Evolutionary conservation across 2,888 invertebrate genomes (phyloP).

Genomic region (Orthosia gracilis): DNA sequence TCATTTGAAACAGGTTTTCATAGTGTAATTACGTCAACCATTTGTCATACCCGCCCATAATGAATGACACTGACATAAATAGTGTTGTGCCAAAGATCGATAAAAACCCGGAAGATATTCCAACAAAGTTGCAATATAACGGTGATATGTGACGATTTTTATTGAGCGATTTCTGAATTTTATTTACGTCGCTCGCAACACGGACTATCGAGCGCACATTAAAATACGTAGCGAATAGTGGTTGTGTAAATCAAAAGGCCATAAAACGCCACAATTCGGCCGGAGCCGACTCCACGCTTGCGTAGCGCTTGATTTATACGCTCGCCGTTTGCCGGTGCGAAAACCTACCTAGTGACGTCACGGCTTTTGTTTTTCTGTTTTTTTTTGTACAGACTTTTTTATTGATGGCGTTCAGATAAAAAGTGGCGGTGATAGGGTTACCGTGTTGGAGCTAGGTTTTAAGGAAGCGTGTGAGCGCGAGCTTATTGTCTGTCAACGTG

Average conservation of each 20-base stretch:
- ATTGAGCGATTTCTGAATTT: constrained; percentile 68
- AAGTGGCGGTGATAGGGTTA: constrained; percentile 83
- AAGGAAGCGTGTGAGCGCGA: constrained; percentile 32
- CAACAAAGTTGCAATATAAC: constrained; percentile 40
- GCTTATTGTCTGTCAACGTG: neutral
- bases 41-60: constrained; percentile 3
- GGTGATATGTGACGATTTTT: constrained; percentile 63
- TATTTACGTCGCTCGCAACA: constrained; percentile 70
- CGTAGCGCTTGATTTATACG: constrained; percentile 87
- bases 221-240: constrained; percentile 80
- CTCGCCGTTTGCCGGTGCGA: constrained; percentile 85
- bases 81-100: constrained; percentile 42
- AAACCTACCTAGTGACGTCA: constrained; percentile 90
- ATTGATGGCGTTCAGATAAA: constrained; percentile 89
- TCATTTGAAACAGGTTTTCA: constrained; percentile 11
- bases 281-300: constrained; percentile 87
- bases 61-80: constrained; percentile 13
- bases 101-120: constrained; percentile 47
- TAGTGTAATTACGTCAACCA: constrained; percentile 28
- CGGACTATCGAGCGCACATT: constrained; percentile 74
- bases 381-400: constrained; percentile 81
- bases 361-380: constrained; percentile 80
- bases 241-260: constrained; percentile 85
- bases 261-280: constrained; percentile 85
- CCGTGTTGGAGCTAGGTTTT: constrained; percentile 49